phyloP scores from a whole-genome alignment of 2,888 invertebrate species.

The Schizaphis graminum region DNA sequence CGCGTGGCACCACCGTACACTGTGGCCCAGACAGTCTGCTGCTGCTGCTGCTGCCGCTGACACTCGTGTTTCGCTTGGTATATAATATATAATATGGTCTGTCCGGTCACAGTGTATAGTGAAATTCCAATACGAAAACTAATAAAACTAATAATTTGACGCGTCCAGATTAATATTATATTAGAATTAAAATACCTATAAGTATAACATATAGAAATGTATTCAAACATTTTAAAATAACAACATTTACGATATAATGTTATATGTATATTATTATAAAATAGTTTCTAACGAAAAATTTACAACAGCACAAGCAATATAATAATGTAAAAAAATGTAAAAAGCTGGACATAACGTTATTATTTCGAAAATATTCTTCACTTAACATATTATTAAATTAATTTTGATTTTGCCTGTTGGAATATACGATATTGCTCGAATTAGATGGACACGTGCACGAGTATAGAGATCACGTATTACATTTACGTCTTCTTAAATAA shows the following conservation, averaged over 20 bases:
- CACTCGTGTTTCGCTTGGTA: not conserved
- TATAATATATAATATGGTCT: not conserved
- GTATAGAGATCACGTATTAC: too few relatives aligned
- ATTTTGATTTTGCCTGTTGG: not conserved
- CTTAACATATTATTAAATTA: not conserved
- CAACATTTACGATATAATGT: not conserved
- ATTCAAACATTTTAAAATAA: not conserved
- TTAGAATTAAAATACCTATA: not conserved
- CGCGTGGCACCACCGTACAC: conserved; percentile 43
- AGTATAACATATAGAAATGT: too few relatives aligned
- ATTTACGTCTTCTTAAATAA: not conserved
- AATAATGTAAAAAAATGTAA: not conserved
- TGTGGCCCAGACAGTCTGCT: conserved; percentile 23
- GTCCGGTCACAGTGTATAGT: not conserved
- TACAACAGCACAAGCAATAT: not conserved
- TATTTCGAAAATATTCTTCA: not conserved
- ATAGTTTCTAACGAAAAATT: not conserved
- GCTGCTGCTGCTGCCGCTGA: not conserved
- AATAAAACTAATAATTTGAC: not conserved
- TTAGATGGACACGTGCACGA: not conserved
- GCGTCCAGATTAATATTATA: not conserved
- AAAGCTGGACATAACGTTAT: not conserved
- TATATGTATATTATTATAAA: not conserved
- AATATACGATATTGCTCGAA: not conserved
- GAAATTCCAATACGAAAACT: not conserved